phyloP scores from a whole-genome alignment of 2,888 invertebrate species.

The Ischnus inquisitorius region DNA sequence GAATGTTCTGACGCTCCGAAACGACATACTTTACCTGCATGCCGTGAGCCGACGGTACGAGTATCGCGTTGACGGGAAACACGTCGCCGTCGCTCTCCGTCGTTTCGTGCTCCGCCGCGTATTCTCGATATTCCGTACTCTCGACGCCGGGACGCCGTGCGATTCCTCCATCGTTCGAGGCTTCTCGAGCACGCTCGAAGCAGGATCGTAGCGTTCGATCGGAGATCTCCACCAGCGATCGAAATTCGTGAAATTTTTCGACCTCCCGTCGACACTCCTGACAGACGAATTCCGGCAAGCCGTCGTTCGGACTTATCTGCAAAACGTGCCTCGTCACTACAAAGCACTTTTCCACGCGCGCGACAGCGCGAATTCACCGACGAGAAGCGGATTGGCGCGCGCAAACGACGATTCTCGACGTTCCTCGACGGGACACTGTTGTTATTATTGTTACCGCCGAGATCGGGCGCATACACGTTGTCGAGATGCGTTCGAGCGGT shows the following conservation, averaged over 20 bases:
- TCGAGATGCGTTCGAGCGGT: constrained; percentile 4
- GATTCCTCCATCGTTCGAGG: constrained; percentile 25
- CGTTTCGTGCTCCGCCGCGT: constrained; percentile 30
- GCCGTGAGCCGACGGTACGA: constrained; percentile 65
- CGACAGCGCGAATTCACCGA: too few relatives aligned
- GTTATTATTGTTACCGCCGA: not conserved
- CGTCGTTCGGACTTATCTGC: constrained; percentile 76
- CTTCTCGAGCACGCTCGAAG: constrained; percentile 62
- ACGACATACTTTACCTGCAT: constrained; percentile 61
- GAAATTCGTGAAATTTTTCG: constrained; percentile 77
- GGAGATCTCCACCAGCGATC: constrained; percentile 76
- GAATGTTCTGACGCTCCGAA: not conserved
- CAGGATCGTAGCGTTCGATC: constrained; percentile 75
- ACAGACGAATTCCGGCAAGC: constrained; percentile 77
- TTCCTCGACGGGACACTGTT: not conserved
- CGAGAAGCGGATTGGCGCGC: too few relatives aligned
- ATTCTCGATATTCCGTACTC: constrained; percentile 48
- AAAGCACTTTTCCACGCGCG: too few relatives aligned
- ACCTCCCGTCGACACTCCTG: constrained; percentile 74
- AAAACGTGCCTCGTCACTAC: too few relatives aligned
- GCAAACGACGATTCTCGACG: too few relatives aligned
- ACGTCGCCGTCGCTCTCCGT: constrained; percentile 54
- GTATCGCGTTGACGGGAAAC: constrained; percentile 63
- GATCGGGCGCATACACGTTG: not conserved
- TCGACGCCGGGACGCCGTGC: not conserved